Percentiles rank a stretch among this genome's conserved stretches.
Evolutionary conservation across 1,140 invertebrate genomes (phyloP).

Genomic region (Eciton burchellii): DNA sequence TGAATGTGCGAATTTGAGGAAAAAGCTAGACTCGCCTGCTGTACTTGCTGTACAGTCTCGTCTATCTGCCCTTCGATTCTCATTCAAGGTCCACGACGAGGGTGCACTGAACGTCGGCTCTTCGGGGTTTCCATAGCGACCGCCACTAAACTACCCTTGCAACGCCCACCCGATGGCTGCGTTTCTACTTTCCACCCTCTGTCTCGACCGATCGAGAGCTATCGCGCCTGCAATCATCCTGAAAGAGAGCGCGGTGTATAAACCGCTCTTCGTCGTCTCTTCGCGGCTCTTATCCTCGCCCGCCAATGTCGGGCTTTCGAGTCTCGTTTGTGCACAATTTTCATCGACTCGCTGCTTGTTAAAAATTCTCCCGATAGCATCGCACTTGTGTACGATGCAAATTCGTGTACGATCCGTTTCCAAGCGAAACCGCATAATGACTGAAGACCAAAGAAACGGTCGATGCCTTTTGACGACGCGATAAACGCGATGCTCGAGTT

Average conservation of each 20-base stretch:
- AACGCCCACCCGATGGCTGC: constrained; percentile 80
- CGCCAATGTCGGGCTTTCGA: neutral
- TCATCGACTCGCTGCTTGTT: neutral
- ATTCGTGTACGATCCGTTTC: too few species aligned
- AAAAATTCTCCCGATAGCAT: too few species aligned
- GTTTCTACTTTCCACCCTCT: constrained; percentile 77
- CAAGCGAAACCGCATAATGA: too few species aligned
- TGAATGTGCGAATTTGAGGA: constrained; percentile 20
- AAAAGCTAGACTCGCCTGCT: constrained; percentile 54
- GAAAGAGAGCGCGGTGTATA: constrained; percentile 61
- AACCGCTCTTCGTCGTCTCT: neutral
- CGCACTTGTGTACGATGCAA: too few species aligned
- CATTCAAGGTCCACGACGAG: constrained; percentile 84
- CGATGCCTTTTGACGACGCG: too few species aligned
- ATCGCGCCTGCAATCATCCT: constrained; percentile 55
- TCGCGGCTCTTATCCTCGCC: neutral
- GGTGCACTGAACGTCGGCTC: constrained; percentile 82
- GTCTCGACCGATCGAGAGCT: constrained; percentile 70
- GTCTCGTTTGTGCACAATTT: neutral
- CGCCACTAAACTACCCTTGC: constrained; percentile 85
- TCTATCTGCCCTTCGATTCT: constrained; percentile 82
- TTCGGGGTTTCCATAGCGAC: constrained; percentile 84
- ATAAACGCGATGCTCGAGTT: too few species aligned
- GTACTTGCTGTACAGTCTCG: constrained; percentile 73
- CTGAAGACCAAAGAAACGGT: too few species aligned